These are phyloP conservation scores for Aphrophora alni DNA, from an alignment of 2,888 invertebrate species.

Conservation along the genomic window DNA sequence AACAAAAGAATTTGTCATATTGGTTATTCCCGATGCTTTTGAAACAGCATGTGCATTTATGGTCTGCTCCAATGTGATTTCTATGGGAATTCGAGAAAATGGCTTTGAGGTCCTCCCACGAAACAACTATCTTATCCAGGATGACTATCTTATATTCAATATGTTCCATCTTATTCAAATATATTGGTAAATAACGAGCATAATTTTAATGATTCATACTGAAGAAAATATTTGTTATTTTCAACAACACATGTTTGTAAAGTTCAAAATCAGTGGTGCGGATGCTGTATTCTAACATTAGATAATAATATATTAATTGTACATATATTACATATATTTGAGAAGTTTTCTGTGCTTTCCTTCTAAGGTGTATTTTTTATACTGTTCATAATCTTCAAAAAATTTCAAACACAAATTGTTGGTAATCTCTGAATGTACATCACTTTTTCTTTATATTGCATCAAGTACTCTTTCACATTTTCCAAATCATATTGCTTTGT, in stretches of 20 bases:
- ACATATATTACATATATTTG: slow-evolving; percentile 53
- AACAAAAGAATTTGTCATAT: slow-evolving; percentile 52
- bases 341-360: slow-evolving; percentile 53
- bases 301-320: slow-evolving; percentile 51
- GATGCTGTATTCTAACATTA: slow-evolving; percentile 51
- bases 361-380: not conserved
- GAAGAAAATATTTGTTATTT: slow-evolving; percentile 54
- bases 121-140: slow-evolving; percentile 51
- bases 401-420: too few species aligned
- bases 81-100: slow-evolving; percentile 54
- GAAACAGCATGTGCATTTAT: slow-evolving; percentile 54
- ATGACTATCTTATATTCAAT: slow-evolving; percentile 52
- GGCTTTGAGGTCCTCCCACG: slow-evolving; percentile 54
- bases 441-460: too few species aligned
- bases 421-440: too few species aligned
- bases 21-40: slow-evolving; percentile 50
- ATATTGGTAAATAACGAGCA: slow-evolving; percentile 53
- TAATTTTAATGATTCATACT: slow-evolving; percentile 54
- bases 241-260: slow-evolving; percentile 50
- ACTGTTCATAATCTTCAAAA: too few species aligned
- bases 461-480: too few species aligned
- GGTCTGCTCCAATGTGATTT: slow-evolving; percentile 54
- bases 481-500: too few species aligned
- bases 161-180: slow-evolving; percentile 52
- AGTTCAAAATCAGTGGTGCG: slow-evolving; percentile 52